Conservation (phyloP, 2,797 vertebrate species). For the Buceros bicornis region DNA sequence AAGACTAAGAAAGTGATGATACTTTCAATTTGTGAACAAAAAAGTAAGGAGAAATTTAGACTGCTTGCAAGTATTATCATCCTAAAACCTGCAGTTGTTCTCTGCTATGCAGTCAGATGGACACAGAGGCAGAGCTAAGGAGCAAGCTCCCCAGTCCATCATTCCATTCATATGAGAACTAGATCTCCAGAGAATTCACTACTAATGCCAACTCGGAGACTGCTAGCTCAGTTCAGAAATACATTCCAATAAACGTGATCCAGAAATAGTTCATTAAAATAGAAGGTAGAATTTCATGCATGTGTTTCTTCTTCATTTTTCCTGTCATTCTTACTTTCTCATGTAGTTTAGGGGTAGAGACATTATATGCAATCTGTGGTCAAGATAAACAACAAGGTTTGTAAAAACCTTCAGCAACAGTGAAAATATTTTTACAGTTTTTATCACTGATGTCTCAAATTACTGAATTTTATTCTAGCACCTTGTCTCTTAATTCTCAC, state of each 20-base stretch:
- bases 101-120: background rate
- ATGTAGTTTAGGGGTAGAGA: background rate
- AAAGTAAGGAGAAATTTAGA: background rate
- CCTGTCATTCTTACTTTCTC: background rate
- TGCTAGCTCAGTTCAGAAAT: background rate
- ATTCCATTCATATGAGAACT: background rate
- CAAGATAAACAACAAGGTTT: background rate
- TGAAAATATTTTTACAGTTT: background rate
- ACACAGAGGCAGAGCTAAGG: background rate
- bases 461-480: background rate
- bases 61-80: accelerated
- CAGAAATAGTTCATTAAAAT: background rate
- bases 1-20: background rate
- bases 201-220: background rate
- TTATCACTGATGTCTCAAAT: background rate
- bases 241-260: background rate
- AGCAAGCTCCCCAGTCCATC: background rate
- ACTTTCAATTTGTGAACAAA: background rate
- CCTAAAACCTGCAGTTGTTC: background rate
- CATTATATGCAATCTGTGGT: background rate
- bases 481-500: background rate
- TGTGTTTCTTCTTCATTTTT: background rate
- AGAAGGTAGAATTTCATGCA: background rate
- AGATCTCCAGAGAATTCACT: background rate
- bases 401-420: background rate